Evolutionary conservation across 1,140 invertebrate genomes (phyloP).

Genomic region (Neodiprion pinetum): DNA sequence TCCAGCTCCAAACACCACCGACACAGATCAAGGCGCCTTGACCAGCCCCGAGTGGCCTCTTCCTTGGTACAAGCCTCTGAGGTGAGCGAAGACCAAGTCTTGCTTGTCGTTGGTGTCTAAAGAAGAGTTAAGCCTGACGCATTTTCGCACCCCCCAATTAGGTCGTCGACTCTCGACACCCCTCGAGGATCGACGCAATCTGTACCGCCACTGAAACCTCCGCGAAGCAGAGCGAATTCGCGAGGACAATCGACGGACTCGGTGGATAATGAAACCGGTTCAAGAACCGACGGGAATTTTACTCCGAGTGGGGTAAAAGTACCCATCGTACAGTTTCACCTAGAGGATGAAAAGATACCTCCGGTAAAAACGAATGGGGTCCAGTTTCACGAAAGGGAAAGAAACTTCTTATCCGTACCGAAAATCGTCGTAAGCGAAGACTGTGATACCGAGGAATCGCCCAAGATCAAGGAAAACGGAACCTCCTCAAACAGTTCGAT

Average conservation of each 20-base stretch:
- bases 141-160: not conserved
- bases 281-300: not conserved
- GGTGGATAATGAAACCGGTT: not conserved
- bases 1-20: not conserved
- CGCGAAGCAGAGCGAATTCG: not conserved
- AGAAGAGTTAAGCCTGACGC: not conserved
- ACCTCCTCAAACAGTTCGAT: not conserved
- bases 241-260: not conserved
- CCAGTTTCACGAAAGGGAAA: not conserved
- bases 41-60: conserved; percentile 2
- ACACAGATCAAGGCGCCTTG: not conserved
- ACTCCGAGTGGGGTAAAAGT: not conserved
- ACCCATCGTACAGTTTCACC: not conserved
- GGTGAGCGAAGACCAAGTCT: not conserved
- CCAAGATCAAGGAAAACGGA: not conserved
- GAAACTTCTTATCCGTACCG: not conserved
- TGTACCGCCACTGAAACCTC: conserved; percentile 7
- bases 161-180: not conserved
- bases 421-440: not conserved
- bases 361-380: not conserved
- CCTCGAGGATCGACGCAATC: not conserved
- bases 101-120: not conserved
- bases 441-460: not conserved
- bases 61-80: conserved; percentile 7
- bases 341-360: not conserved